Percentiles rank a stretch among this genome's conserved stretches.
Evolutionary conservation across 1,140 invertebrate genomes (phyloP).

Genomic region (Hetaerina americana): DNA sequence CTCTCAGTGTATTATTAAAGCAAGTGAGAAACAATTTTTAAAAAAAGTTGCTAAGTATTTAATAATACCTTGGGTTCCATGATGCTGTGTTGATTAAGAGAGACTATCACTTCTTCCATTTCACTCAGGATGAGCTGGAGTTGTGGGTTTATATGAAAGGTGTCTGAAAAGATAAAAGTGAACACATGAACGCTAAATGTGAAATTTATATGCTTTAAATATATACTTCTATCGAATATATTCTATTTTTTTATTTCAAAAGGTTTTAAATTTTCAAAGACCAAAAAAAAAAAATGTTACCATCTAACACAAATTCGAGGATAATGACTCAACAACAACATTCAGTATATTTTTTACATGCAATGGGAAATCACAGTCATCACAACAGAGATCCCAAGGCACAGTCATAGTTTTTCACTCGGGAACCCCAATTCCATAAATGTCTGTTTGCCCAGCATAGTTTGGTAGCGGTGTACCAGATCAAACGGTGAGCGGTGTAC

Average conservation of each 20-base stretch:
- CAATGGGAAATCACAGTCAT: too few relatives aligned
- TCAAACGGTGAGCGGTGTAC: too few relatives aligned
- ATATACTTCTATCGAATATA: neutral
- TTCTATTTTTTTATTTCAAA: neutral
- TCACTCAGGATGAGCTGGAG: slow-evolving; percentile 67
- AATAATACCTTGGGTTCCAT: slow-evolving; percentile 66
- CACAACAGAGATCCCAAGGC: too few relatives aligned
- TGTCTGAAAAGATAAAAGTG: slow-evolving; percentile 45
- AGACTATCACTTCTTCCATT: slow-evolving; percentile 73
- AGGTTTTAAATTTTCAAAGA: neutral
- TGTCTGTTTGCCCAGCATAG: too few relatives aligned
- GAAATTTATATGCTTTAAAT: too few relatives aligned
- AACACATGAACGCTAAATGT: neutral
- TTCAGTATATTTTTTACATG: too few relatives aligned
- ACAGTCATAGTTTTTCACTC: too few relatives aligned
- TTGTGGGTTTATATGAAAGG: slow-evolving; percentile 89
- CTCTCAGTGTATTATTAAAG: too few relatives aligned
- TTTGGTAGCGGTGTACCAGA: too few relatives aligned
- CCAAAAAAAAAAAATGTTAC: neutral
- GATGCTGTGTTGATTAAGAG: slow-evolving; percentile 78
- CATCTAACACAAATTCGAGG: neutral
- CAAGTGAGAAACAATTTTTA: neutral
- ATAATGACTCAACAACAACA: too few relatives aligned
- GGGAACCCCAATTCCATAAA: too few relatives aligned
- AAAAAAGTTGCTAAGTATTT: neutral